Evolutionary conservation across 2,113 vertebrate genomes (phyloP).

Genomic region (Etheostoma cragini): DNA sequence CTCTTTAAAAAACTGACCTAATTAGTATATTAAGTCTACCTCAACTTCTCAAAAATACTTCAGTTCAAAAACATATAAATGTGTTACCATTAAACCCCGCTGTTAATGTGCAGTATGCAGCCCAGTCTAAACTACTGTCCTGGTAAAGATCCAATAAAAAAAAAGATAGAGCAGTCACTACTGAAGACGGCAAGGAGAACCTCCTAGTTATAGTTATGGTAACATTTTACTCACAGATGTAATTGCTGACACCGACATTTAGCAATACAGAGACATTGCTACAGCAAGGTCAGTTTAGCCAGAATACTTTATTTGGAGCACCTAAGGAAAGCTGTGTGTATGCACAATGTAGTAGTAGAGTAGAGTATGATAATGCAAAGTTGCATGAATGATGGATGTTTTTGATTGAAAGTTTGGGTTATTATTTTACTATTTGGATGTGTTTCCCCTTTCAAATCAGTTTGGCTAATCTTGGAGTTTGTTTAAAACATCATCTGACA

Average conservation of each 20-base stretch:
- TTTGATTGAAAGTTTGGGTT: neutral
- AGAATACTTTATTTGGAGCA: neutral
- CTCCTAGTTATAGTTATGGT: neutral
- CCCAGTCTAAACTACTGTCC: no score
- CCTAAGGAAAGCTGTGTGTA: neutral
- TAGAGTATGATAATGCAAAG: neutral
- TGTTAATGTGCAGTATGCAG: neutral
- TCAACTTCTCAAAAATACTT: neutral
- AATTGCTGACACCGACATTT: neutral
- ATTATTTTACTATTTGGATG: neutral
- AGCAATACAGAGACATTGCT: neutral
- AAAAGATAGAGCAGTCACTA: neutral
- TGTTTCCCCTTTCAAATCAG: neutral
- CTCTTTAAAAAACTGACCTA: neutral
- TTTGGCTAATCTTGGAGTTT: neutral
- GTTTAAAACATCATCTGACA: neutral
- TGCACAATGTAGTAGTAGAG: neutral
- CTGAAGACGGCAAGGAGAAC: neutral
- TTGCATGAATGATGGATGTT: neutral
- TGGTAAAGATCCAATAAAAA: neutral
- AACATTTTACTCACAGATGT: neutral
- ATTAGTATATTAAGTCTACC: neutral
- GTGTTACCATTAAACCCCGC: neutral
- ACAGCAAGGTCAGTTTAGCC: neutral
- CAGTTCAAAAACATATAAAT: neutral